Conservation (phyloP, 2,113 vertebrate species). For the Myiozetetes cayanensis region DNA sequence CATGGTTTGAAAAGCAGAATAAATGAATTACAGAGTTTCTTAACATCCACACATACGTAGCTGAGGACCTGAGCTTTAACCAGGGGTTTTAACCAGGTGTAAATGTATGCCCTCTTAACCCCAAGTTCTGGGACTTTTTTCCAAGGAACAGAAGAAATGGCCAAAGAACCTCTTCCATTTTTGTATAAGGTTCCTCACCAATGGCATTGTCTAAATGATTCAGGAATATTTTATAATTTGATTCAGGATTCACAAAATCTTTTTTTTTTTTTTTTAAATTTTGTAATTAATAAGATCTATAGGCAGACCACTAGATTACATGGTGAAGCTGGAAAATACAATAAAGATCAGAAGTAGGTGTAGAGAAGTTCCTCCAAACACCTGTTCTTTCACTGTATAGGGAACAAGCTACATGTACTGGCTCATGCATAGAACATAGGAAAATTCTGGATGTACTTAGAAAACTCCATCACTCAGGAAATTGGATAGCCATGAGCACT, state of each 20-base stretch:
- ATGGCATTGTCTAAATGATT: neutral
- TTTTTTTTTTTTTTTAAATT: constrained; percentile 6
- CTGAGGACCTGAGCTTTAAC: neutral
- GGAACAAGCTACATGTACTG: neutral
- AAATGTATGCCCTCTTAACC: neutral
- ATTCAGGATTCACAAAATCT: neutral
- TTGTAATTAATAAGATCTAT: neutral
- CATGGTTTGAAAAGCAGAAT: neutral
- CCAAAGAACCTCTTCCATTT: neutral
- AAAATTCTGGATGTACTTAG: constrained; percentile 25
- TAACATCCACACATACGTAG: neutral
- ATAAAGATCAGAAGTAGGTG: neutral
- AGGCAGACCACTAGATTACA: neutral
- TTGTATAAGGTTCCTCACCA: neutral
- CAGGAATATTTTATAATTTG: neutral
- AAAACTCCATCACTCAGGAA: constrained; percentile 69
- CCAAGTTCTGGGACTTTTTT: neutral
- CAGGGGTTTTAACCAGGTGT: neutral
- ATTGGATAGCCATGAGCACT: constrained; percentile 77
- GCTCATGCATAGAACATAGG: neutral
- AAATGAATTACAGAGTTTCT: neutral
- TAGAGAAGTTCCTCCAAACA: neutral
- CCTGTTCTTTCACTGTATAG: neutral
- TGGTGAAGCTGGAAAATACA: neutral
- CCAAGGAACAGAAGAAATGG: neutral